Evolutionary conservation across 2,888 invertebrate genomes (phyloP).

Genomic region (Scaptomyza parva): DNA sequence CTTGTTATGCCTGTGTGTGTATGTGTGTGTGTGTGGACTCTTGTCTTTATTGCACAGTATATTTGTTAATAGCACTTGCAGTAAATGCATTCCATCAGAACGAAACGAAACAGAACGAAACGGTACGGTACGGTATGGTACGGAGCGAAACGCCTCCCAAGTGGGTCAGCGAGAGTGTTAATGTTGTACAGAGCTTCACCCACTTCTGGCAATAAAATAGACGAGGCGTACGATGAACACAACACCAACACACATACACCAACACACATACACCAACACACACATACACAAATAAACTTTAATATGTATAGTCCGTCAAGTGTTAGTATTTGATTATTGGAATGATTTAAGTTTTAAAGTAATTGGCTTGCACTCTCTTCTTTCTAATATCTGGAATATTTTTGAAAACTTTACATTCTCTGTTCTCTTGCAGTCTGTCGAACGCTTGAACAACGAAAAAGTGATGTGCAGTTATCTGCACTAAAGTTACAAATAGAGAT

Average conservation of each 20-base stretch:
- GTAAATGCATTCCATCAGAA: constrained; percentile 51
- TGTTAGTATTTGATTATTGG: background rate
- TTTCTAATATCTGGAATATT: too few species aligned
- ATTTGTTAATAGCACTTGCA: constrained; percentile 69
- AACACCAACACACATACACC: background rate
- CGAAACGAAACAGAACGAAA: constrained; percentile 1
- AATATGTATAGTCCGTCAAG: background rate
- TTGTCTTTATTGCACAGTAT: constrained; percentile 54
- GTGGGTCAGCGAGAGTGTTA: constrained; percentile 2
- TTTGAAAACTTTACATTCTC: background rate
- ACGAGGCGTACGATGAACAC: background rate
- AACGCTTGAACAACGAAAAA: constrained; percentile 3
- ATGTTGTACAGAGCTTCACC: background rate
- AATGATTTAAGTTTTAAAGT: background rate
- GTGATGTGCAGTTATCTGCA: constrained; percentile 10
- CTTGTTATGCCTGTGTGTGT: background rate
- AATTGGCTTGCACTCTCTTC: background rate
- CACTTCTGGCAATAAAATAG: background rate
- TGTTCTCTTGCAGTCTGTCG: constrained; percentile 14
- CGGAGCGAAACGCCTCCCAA: constrained; percentile 4
- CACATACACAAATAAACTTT: background rate
- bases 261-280: background rate
- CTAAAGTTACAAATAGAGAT: background rate
- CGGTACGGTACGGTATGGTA: background rate
- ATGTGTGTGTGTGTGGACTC: constrained; percentile 6